Evolutionary conservation across 2,113 vertebrate species (phyloP).

Genomic region (Bubo blakistoni): DNA sequence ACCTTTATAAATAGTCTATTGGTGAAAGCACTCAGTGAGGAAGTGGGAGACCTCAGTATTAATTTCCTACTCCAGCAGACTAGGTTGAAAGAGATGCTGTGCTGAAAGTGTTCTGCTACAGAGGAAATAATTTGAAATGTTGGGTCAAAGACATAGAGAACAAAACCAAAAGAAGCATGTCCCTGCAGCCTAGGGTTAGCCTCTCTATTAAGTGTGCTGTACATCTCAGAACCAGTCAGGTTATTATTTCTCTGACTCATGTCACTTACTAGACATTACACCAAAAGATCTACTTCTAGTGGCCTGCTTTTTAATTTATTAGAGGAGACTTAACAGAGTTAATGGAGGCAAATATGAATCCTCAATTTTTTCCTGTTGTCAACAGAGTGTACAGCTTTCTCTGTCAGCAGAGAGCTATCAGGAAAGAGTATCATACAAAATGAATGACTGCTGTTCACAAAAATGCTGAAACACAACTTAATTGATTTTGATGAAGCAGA

Average conservation of each 20-base stretch:
- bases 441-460: conserved; percentile 10
- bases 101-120: background rate
- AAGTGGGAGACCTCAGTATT: conserved; percentile 53
- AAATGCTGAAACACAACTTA: conserved; percentile 17
- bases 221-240: background rate
- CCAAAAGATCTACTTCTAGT: background rate
- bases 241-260: background rate
- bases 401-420: conserved; percentile 29
- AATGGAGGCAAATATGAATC: conserved; percentile 14
- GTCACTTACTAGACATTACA: background rate
- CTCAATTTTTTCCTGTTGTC: background rate
- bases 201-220: background rate
- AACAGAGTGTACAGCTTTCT: background rate
- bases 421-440: background rate
- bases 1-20: conserved; percentile 42
- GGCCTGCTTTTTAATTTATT: background rate
- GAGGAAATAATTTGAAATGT: background rate
- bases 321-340: background rate
- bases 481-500: conserved; percentile 17
- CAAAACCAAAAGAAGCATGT: background rate
- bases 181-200: background rate
- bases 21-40: conserved; percentile 35
- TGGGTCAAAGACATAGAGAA: background rate
- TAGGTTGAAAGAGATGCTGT: background rate
- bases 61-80: conserved; percentile 28